phyloP scores from a whole-genome alignment of 2,113 vertebrate species.

The Zapornia atra region DNA sequence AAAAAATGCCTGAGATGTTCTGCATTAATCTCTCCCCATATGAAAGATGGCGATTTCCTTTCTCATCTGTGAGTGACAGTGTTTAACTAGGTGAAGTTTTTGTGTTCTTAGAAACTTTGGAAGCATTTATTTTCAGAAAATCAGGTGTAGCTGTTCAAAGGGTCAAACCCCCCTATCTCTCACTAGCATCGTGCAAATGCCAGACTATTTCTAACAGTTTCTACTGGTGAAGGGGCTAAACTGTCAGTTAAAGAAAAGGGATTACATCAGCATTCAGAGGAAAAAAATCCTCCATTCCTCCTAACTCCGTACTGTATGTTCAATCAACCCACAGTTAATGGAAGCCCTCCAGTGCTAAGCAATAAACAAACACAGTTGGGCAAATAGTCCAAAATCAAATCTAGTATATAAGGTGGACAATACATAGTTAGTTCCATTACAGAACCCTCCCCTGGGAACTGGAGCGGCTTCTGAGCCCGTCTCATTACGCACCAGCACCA shows the following conservation, averaged over 20 bases:
- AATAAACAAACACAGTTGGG: conserved; percentile 88
- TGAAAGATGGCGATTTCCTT: conserved; percentile 38
- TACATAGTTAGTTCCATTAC: conserved; percentile 89
- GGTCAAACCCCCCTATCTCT: neutral
- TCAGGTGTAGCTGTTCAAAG: conserved; percentile 11
- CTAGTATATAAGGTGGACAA: conserved; percentile 84
- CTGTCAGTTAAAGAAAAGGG: conserved; percentile 71
- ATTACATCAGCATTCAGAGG: conserved; percentile 74
- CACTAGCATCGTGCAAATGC: conserved; percentile 11
- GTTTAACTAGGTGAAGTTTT: neutral
- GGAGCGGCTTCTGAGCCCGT: conserved; percentile 80
- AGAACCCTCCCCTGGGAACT: conserved; percentile 85
- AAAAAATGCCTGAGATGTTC: conserved; percentile 54
- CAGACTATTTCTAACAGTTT: conserved; percentile 62
- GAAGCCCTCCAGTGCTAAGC: conserved; percentile 83
- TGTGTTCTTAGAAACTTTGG: conserved; percentile 35
- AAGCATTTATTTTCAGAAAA: conserved; percentile 54
- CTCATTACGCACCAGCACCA: conserved; percentile 93
- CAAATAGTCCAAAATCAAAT: conserved; percentile 93
- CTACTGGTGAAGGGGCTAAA: conserved; percentile 58
- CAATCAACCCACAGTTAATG: conserved; percentile 82
- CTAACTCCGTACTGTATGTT: conserved; percentile 72
- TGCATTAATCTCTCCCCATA: conserved; percentile 42
- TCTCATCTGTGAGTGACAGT: neutral
- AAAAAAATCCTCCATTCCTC: conserved; percentile 67